Base-by-base conservation (phyloP, 2,888 invertebrate genomes). In the Conops quadrifasciatus region DNA sequence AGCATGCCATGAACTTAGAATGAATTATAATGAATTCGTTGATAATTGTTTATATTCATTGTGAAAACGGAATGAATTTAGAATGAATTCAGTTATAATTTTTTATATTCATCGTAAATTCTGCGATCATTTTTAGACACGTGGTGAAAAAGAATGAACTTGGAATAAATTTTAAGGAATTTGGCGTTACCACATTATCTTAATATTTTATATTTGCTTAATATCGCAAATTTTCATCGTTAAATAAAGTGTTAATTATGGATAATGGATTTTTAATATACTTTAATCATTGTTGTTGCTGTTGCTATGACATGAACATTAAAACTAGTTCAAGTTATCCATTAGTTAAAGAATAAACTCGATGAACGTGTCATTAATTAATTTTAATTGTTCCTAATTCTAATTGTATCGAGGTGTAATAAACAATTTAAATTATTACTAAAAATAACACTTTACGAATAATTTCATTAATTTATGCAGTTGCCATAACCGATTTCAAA, bases 371-470 rank as follows among this genome's bases (percentile, higher is more conserved):
- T 36, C 36, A 36, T 36, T 49, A 49, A 49, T 49, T 49, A 16
- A 16, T 16, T 49, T 49, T 26, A 58, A 13, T 62, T 15, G 53
- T 53, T 21, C 19, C 2, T 60, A n/a, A 19, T 62, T 67, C 56
- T 67, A 67, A 67, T 67, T 58, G 47, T 47, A 16, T 45, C 47
- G n/a, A 67, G 67, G 58, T 59, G 67, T 67, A 47, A 67, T n/a
- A 58, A 67, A 45, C 24, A 67, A 67, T 59, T 58, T 21, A 45
- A 67, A 47, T 47, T 51, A 9, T 59, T 21, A 49, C 59, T 67
- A 58, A 59, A 67, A 67, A 67, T 67, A 67, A 45, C 58, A 47
- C n/a, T 59, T 58, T 16, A 59, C 45, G 3, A 59, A 59, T 59
- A 43, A 51, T 49, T 56, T 56, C 13, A n/a, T 30, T 36, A 43